Evolutionary conservation across 2,888 invertebrate species (phyloP), one percentile per base, ranked within the genome.

Genomic region (Hedychridium roseum): DNA sequence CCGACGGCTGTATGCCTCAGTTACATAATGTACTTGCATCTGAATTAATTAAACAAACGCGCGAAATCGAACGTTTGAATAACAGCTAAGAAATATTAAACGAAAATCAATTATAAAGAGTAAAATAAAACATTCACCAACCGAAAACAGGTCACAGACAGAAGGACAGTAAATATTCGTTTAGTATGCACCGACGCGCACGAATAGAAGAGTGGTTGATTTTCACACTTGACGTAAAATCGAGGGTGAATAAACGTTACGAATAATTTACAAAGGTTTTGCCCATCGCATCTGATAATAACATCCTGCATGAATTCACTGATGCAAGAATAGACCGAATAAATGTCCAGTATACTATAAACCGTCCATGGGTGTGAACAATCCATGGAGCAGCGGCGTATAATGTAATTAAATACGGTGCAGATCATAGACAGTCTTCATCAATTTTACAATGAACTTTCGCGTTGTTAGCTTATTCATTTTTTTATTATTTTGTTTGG

Each of bases 271-370:
- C 28, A 45, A 40, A 34, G 20, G 20, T 1, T n/a, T n/a, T 16
- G n/a, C 12, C 16, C 27, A 35, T 32, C 28, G 35, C 39, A 20
- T 14, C 21, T 35, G 9, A 6, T 50, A 31, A 37, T 41, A 48
- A 44, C 50, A 17, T 58, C 53, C 60, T 60, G 42, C 38, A 23
- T n/a, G 28, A 26, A 43, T 30, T 11, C 34, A 28, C 6, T 23
- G 41, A 48, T 6, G 28, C 43, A 41, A 36, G 35, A 40, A 55
- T 11, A 31, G 28, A 27, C 27, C 27, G 30, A 32, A 37, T 16
- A 20, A 16, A 46, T 49, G 49, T 60, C 31, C 31, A 32, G 36
- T 34, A 37, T 11, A 30, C 35, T 39, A 15, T n/a, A 12, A 14
- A 47, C 37, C 9, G 30, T 36, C 26, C 16, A 39, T 44, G 20